phyloP scores from a whole-genome alignment of 2,888 invertebrate species.

The Dryomyza anilis region DNA sequence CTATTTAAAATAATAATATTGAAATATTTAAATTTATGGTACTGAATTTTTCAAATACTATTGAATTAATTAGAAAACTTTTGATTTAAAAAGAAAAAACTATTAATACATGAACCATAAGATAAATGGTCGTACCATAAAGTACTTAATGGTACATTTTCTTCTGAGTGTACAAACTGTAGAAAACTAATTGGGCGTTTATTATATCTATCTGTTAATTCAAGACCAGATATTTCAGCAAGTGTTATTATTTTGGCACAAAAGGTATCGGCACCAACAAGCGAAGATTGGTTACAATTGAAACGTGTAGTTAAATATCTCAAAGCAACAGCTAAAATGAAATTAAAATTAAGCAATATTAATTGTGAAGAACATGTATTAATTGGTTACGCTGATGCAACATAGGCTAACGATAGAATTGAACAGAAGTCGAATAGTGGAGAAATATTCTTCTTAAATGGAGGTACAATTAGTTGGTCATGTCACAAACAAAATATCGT shows the following conservation, averaged over 20 bases:
- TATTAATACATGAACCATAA: no score
- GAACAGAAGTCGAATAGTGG: constrained; percentile 48
- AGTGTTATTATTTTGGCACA: constrained; percentile 38
- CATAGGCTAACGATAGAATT: constrained; percentile 45
- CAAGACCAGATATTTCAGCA: constrained; percentile 29
- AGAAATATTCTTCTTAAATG: constrained; percentile 35
- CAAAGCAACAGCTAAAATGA: constrained; percentile 27
- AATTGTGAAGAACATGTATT: not conserved
- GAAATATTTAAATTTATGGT: no score
- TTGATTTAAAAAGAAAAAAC: no score
- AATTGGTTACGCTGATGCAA: constrained; percentile 44
- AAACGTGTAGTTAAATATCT: constrained; percentile 42
- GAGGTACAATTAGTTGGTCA: no score
- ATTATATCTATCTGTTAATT: constrained; percentile 30
- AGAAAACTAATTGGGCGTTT: constrained; percentile 27
- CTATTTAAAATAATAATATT: no score
- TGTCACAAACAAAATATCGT: no score
- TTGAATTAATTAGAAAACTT: no score
- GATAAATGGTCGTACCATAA: no score
- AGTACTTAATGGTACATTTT: no score
- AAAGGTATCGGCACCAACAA: constrained; percentile 38
- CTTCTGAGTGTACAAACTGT: constrained; percentile 19
- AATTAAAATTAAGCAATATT: constrained; percentile 14
- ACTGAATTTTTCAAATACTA: no score
- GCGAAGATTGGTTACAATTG: constrained; percentile 43